Base-by-base conservation (phyloP, 2,888 invertebrate genomes). In the Cybosia mesomella region DNA sequence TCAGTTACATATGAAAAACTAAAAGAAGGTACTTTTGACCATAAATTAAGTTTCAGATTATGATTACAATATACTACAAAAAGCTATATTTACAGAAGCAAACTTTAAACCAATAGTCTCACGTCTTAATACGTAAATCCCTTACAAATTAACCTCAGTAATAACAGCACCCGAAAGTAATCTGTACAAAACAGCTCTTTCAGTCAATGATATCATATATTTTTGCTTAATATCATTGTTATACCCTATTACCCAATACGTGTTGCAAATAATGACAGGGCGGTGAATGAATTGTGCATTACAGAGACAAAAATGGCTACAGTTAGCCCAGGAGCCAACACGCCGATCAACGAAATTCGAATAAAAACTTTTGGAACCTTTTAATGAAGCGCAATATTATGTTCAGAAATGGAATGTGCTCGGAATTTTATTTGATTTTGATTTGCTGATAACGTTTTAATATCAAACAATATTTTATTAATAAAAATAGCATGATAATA, bases 211-310 rank as follows among this genome's bases (percentile, higher is more conserved):
- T 68, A 58, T 61, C 32, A 69, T 70, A 66, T 61, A 63, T 70
- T 70, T 70, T 62, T 8, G n/a, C 55, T 32, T 68, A 65, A 63
- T 72, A 67, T 65, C 67, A 67, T 66, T 70, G 63, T 68, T 59
- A 71, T 57, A 65, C 28, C 67, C 66, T 57, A 73, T 72, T 62
- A 28, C n/a, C 39, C 70, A 73, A 72, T 74, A 79, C 69, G 62
- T 59, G 36, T 36, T 62, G 24, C 64, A 65, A 67, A 73, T 86
- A 86, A 88, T 89, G 75, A 89, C 81, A 85, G 87, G 76, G 79
- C 83, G 77, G 81, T 69, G 71, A 80, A 80, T 77, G 75, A 70
- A 87, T 85, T 77, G 80, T 71, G 76, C 81, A 74, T 79, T 83
- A 82, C 80, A 76, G 21, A 75, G 71, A 71, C 73, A 70, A 71